Base-by-base conservation (phyloP, 1,140 invertebrate genomes). In the Nebria ingens region DNA sequence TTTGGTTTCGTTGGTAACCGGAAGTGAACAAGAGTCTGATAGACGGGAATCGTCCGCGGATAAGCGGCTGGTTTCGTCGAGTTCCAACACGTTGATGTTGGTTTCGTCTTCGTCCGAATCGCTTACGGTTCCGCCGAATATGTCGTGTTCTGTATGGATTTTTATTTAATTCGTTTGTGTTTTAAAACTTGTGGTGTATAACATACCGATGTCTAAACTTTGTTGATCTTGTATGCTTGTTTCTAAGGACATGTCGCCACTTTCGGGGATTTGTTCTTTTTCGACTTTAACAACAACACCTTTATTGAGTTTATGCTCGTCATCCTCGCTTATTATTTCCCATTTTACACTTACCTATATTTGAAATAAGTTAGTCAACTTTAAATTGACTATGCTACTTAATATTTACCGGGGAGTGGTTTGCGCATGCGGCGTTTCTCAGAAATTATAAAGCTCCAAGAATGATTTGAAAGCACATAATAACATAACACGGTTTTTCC, bases 301-400 rank as follows among this genome's bases (percentile, higher is more conserved):
- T 49, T 77, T 78, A 25, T 78, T 78, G 21, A 78, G 73, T 65
- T 79, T 77, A 61, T 78, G 76, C 56, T 91, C 88, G 62, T 91
- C 87, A 67, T 96, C 91, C 68, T 96, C 92, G 61, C 86, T 89
- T 23, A 97, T 86, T 0, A 97, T 85, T 71, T 98, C 93, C 85
- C 89, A 97, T 54, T 87, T 87, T 1, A 97, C 88, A 65, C 76
- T 76, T 2, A 80, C 76, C 51, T 61, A 17, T 29, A 6, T 6
- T 38, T 1, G 53, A 53, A 20, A 42, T 23, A 42, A 45, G 15
- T 45, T 45, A 45, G n/a, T 9, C n/a, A n/a, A 34, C n/a, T 34
- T 34, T 34, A 6, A 34, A 34, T 9, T 34, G 6, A 34, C 25
- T 34, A 34, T 34, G n/a, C n/a, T 6, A 34, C 25, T 34, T 34